phyloP scores from a whole-genome alignment of 2,888 invertebrate genomes.

The Argyresthia albistria region DNA sequence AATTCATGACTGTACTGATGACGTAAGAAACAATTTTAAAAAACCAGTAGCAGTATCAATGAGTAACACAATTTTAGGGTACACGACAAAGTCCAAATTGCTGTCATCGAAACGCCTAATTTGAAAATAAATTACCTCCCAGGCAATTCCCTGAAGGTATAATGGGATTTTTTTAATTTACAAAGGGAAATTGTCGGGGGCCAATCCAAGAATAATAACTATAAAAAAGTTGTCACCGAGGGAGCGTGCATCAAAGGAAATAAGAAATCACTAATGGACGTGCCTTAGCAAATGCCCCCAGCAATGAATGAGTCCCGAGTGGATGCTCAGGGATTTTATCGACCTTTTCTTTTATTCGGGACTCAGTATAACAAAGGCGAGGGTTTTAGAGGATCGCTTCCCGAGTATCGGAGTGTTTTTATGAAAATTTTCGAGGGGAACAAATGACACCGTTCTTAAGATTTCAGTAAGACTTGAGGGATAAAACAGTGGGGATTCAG shows the following conservation, averaged over 20 bases:
- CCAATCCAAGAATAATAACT: not conserved
- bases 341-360: not conserved
- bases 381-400: not conserved
- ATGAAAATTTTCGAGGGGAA: too few relatives aligned
- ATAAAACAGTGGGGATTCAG: too few relatives aligned
- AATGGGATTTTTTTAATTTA: not conserved
- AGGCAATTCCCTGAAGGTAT: not conserved
- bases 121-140: not conserved
- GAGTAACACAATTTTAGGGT: not conserved
- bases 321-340: not conserved
- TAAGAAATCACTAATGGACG: constrained; percentile 1
- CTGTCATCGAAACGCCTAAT: not conserved
- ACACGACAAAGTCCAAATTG: not conserved
- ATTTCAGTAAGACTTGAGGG: too few relatives aligned
- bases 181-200: not conserved
- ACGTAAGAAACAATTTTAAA: not conserved
- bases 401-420: too few relatives aligned
- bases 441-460: too few relatives aligned
- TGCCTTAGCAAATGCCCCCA: not conserved
- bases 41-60: not conserved
- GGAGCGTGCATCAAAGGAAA: not conserved
- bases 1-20: not conserved
- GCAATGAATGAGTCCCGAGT: not conserved
- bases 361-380: too few relatives aligned
- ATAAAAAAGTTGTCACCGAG: constrained; percentile 1